Evolutionary conservation across 2,888 invertebrate species (phyloP), one percentile per base, ranked within the genome.

Genomic region (Cylindroiulus punctatus): DNA sequence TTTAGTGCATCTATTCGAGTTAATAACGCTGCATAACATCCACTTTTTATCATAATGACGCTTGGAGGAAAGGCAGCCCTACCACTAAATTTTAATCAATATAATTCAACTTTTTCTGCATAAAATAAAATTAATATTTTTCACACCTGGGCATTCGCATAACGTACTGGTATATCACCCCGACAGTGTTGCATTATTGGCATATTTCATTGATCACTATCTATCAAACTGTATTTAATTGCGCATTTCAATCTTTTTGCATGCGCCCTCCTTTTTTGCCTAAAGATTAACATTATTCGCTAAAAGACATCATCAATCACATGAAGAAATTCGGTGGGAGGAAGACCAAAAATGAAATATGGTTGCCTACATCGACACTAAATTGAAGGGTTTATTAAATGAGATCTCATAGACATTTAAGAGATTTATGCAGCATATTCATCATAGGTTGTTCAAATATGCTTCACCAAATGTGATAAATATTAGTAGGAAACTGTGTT

Each of bases 1-100:
- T 52, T 52, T 52, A 52, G n/a, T n/a, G 52, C 52, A 52, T n/a
- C 52, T 52, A 52, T 52, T 52, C 52, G 52, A 52, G 52, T 52
- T 52, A 52, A 52, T 52, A 19, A 52, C 1, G 52, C 52, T n/a
- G 12, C 52, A 0, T 52, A 4, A n/a, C 52, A 52, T 52, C n/a
- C 52, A n/a, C n/a, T 52, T 52, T 52, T 52, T 52, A 52, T 52
- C 1, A n/a, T 52, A 52, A 52, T 52, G 47, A 52, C n/a, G 52
- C 52, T 19, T 52, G 4, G 52, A 52, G n/a, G 7, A 52, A n/a
- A 52, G n/a, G 14, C 19, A 52, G 52, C 52, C 52, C n/a, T n/a
- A n/a, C n/a, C 14, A 17, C 1, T 47, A 47, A 47, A 47, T 17
- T 47, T 12, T 47, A 10, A 47, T 47, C 3, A 47, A 47, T 47